A percentile compares a stretch with the other conserved stretches of the same genome.
phyloP scores from a whole-genome alignment of 1,140 invertebrate genomes.

The Dryas iulia region DNA sequence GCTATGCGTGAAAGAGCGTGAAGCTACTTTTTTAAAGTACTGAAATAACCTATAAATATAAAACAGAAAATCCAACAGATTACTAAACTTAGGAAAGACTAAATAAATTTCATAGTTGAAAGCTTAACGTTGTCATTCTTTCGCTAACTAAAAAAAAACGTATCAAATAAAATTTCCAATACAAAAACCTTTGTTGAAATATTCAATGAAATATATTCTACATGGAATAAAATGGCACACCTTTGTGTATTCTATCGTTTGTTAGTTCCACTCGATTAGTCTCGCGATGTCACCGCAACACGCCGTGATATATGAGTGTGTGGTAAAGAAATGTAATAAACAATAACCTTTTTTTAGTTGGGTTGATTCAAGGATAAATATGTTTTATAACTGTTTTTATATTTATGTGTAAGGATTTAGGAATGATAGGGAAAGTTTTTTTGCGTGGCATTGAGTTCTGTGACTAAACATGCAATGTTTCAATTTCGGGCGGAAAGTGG shows the following conservation, averaged over 20 bases:
- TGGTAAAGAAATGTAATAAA: slow-evolving; percentile 22
- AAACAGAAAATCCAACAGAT: too few relatives aligned
- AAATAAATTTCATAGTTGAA: too few relatives aligned
- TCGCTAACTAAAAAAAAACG: neutral
- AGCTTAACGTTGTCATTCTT: neutral
- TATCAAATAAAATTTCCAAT: neutral
- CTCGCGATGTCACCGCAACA: slow-evolving; percentile 20
- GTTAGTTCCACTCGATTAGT: slow-evolving; percentile 32
- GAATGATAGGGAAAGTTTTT: neutral
- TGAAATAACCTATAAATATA: too few relatives aligned
- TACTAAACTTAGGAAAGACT: too few relatives aligned
- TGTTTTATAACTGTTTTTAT: neutral
- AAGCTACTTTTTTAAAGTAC: too few relatives aligned
- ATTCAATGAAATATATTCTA: neutral
- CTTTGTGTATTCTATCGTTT: slow-evolving; percentile 22
- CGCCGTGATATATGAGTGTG: slow-evolving; percentile 16
- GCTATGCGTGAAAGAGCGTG: too few relatives aligned
- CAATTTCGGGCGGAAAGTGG: too few relatives aligned
- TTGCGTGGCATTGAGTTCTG: too few relatives aligned
- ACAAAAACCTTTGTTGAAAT: neutral
- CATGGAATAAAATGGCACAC: slow-evolving; percentile 18
- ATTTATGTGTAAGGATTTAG: neutral
- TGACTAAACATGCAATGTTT: too few relatives aligned
- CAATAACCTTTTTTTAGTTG: slow-evolving; percentile 4
- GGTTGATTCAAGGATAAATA: neutral